Conservation (phyloP, 2,888 invertebrate genomes). For the Cerastis leucographa region DNA sequence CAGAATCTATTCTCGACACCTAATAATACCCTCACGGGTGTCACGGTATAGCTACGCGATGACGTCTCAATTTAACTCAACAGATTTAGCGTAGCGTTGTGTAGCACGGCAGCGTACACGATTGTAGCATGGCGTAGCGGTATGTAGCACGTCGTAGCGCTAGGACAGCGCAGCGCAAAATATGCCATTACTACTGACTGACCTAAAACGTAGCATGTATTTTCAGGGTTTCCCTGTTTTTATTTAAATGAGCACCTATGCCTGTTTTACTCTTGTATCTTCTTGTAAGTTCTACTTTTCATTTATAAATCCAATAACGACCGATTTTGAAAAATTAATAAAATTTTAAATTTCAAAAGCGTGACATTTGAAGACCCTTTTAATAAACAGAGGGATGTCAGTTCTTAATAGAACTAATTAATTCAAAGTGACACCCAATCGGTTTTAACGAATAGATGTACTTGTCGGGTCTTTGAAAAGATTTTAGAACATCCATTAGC, state of each 20-base stretch:
- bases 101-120: background rate
- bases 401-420: conserved; percentile 50
- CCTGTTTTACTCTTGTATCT: background rate
- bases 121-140: background rate
- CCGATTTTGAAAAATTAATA: background rate
- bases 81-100: background rate
- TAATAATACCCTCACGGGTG: too few relatives aligned
- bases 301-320: background rate
- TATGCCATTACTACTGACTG: background rate
- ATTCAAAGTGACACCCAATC: conserved; percentile 53
- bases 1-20: too few relatives aligned
- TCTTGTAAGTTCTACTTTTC: background rate
- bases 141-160: background rate
- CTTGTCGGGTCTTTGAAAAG: conserved; percentile 62
- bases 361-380: conserved; percentile 21
- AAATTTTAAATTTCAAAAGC: conserved; percentile 13
- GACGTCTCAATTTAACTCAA: background rate
- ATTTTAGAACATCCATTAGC: conserved; percentile 63
- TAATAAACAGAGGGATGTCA: conserved; percentile 32
- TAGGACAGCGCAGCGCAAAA: background rate
- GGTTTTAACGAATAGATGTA: conserved; percentile 48
- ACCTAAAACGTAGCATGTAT: background rate
- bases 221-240: background rate
- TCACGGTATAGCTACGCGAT: background rate
- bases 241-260: background rate